Conservation (phyloP, 2,888 invertebrate genomes). For the Neoitamus cyanurus region DNA sequence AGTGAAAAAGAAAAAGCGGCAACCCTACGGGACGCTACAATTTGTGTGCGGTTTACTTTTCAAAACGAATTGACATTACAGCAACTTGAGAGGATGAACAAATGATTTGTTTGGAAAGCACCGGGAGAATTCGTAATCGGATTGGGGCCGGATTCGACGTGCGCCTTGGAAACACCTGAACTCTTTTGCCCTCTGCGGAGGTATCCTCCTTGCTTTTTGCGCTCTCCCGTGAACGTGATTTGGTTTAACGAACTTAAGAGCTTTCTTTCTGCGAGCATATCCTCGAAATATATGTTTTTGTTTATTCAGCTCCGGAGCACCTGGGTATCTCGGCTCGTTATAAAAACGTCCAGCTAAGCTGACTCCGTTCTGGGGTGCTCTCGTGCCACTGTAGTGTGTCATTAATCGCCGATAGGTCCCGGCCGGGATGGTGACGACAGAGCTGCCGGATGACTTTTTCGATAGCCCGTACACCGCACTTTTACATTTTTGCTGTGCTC, state of each 20-base stretch:
- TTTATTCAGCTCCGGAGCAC: constrained; percentile 40
- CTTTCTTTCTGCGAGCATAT: constrained; percentile 21
- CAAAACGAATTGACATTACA: constrained; percentile 53
- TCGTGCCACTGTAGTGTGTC: neutral
- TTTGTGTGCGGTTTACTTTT: constrained; percentile 52
- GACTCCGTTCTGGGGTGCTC: neutral
- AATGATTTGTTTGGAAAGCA: constrained; percentile 52
- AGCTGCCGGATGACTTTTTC: neutral
- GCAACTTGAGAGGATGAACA: constrained; percentile 51
- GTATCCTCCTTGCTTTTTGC: constrained; percentile 30
- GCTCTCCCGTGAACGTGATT: constrained; percentile 37
- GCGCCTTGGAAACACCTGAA: constrained; percentile 38
- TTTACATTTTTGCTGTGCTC: neutral
- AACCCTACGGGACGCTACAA: constrained; percentile 44
- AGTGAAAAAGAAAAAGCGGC: neutral
- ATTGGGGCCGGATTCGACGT: constrained; percentile 30
- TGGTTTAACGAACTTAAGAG: constrained; percentile 48
- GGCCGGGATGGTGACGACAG: neutral
- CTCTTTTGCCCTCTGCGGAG: constrained; percentile 1
- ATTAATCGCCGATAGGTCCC: neutral
- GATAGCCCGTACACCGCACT: neutral
- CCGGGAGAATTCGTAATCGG: constrained; percentile 50
- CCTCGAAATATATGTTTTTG: constrained; percentile 35
- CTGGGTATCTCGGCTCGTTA: constrained; percentile 29
- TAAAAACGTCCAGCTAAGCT: constrained; percentile 34